Evolutionary conservation across 2,797 vertebrate genomes (phyloP).

Genomic region (Falco columbarius): DNA sequence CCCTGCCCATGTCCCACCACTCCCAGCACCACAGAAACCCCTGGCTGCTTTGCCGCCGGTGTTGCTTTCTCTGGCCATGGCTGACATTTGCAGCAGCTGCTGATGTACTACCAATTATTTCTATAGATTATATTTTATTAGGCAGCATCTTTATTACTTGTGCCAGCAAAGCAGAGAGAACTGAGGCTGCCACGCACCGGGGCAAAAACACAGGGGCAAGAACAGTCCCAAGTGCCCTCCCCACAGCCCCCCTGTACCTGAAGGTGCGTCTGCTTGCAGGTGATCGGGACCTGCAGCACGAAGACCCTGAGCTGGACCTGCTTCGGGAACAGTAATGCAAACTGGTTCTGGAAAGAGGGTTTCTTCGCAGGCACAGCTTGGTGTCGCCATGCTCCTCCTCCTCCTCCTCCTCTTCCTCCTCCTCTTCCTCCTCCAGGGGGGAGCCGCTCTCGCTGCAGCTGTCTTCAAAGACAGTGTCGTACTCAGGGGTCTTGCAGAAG

Average conservation of each 20-base stretch:
- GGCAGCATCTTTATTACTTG: neutral
- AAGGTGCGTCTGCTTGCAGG: constrained; percentile 84
- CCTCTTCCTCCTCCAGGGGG: constrained; percentile 67
- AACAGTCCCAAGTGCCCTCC: neutral
- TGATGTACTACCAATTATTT: neutral
- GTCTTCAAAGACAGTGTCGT: constrained; percentile 80
- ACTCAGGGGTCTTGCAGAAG: constrained; percentile 78
- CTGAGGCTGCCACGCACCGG: rapidly evolving
- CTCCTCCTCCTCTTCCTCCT: constrained; percentile 64
- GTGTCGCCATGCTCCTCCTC: constrained; percentile 65
- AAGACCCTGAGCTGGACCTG: constrained; percentile 79
- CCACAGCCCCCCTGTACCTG: constrained; percentile 76
- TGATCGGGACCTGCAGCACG: constrained; percentile 84
- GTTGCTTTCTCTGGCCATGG: neutral
- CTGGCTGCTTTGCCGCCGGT: neutral
- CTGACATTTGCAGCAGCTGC: neutral
- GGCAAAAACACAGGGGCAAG: neutral
- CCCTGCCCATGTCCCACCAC: neutral
- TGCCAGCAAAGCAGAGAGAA: neutral
- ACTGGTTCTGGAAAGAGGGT: constrained; percentile 70
- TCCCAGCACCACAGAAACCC: neutral
- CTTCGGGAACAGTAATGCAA: constrained; percentile 86
- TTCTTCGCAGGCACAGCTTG: constrained; percentile 77
- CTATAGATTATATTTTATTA: neutral
- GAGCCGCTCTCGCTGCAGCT: constrained; percentile 79